Conservation (phyloP, 2,113 vertebrate species). For the Tachycineta bicolor region DNA sequence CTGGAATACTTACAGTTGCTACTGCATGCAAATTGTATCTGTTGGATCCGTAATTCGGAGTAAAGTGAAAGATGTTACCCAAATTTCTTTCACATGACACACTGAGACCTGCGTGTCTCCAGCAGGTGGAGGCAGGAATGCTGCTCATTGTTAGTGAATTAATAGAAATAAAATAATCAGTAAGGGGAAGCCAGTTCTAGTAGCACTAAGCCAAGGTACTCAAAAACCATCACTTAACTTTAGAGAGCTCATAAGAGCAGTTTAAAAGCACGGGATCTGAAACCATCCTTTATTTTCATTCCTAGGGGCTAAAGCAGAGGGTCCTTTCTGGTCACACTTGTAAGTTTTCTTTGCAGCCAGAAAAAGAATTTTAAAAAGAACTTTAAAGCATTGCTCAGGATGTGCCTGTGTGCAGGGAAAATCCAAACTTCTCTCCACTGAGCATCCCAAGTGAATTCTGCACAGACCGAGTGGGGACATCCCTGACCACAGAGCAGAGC, state of each 20-base stretch:
- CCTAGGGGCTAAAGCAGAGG: background rate
- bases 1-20: background rate
- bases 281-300: background rate
- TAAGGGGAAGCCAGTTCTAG: background rate
- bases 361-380: background rate
- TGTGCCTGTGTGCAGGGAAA: background rate
- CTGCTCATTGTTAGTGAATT: background rate
- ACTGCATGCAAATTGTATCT: background rate
- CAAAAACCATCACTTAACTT: background rate
- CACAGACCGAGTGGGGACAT: background rate
- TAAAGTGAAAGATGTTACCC: background rate
- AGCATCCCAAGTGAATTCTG: background rate
- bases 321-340: background rate
- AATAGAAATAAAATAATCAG: background rate
- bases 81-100: background rate
- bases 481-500: accelerated
- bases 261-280: background rate
- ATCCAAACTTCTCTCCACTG: background rate
- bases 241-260: background rate
- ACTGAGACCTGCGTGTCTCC: background rate
- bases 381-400: background rate
- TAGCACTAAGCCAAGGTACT: background rate
- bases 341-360: background rate
- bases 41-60: background rate
- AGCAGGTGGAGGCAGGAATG: slow-evolving; percentile 55